phyloP scores from a whole-genome alignment of 1,140 invertebrate species.

The Drosophila parabipectinata region DNA sequence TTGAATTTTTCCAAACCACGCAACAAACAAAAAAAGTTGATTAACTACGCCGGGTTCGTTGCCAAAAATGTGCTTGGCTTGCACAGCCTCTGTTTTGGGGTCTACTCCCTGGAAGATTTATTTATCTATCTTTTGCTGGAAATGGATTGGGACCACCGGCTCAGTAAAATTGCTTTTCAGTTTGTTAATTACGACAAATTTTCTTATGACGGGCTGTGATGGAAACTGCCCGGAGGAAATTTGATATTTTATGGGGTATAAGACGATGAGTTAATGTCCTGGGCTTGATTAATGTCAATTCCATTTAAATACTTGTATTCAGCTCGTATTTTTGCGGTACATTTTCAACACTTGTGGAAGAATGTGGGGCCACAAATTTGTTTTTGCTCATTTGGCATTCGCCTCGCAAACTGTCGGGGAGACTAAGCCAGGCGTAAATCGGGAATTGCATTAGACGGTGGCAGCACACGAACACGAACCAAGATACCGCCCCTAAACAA shows the following conservation, averaged over 20 bases:
- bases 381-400: slow-evolving; percentile 43
- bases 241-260: slow-evolving; percentile 33
- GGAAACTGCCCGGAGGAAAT: slow-evolving; percentile 18
- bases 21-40: slow-evolving; percentile 44
- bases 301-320: slow-evolving; percentile 29
- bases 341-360: slow-evolving; percentile 29
- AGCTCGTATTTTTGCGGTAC: slow-evolving; percentile 1
- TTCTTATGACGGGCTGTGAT: slow-evolving; percentile 8
- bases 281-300: slow-evolving; percentile 39
- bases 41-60: slow-evolving; percentile 26
- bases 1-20: slow-evolving; percentile 49
- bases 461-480: slow-evolving; percentile 18
- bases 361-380: slow-evolving; percentile 37
- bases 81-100: slow-evolving; percentile 5
- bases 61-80: slow-evolving; percentile 36
- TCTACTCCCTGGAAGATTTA: slow-evolving; percentile 26
- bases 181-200: slow-evolving; percentile 40
- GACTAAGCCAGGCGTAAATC: slow-evolving; percentile 38
- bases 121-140: slow-evolving; percentile 22
- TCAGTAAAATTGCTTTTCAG: slow-evolving; percentile 15
- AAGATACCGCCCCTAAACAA: slow-evolving; percentile 38
- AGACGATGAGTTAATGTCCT: slow-evolving; percentile 34
- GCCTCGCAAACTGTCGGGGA: slow-evolving; percentile 25
- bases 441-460: slow-evolving; percentile 43
- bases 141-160: slow-evolving; percentile 19